Conservation (phyloP, 2,113 vertebrate genomes). For the Mustelus asterias region DNA sequence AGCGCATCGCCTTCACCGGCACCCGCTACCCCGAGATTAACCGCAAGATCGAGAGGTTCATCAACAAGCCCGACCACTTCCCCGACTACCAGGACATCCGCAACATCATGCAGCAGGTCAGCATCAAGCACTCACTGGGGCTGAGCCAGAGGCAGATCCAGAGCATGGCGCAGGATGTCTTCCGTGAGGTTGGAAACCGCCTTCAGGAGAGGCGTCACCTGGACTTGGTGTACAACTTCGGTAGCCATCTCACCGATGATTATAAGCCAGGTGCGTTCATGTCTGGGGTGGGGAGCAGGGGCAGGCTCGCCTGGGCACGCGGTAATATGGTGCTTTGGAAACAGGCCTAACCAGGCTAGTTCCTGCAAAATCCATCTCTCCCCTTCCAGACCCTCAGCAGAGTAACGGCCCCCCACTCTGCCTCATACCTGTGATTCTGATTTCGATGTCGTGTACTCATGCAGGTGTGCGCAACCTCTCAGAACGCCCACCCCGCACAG, state of each 20-base stretch:
- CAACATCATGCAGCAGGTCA: constrained; percentile 63
- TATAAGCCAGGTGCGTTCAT: constrained; percentile 62
- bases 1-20: constrained; percentile 63
- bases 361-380: too few species aligned
- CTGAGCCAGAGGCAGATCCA: constrained; percentile 63
- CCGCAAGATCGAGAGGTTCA: constrained; percentile 70
- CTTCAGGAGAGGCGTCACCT: constrained; percentile 77
- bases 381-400: too few species aligned
- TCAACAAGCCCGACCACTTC: constrained; percentile 68
- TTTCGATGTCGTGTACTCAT: too few species aligned
- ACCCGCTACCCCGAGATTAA: constrained; percentile 86
- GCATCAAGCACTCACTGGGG: constrained; percentile 59
- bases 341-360: too few species aligned
- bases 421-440: too few species aligned
- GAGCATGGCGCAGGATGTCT: constrained; percentile 73
- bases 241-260: constrained; percentile 73
- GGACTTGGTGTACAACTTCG: constrained; percentile 85
- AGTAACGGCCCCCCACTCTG: too few species aligned
- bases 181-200: constrained; percentile 69
- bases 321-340: too few species aligned
- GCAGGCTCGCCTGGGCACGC: too few species aligned
- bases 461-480: too few species aligned
- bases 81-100: constrained; percentile 78
- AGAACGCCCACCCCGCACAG: too few species aligned
- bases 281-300: background rate